Conservation (phyloP, 37 sponge, comb jelly and placozoan species). For the Cliona cf. orientalis region DNA sequence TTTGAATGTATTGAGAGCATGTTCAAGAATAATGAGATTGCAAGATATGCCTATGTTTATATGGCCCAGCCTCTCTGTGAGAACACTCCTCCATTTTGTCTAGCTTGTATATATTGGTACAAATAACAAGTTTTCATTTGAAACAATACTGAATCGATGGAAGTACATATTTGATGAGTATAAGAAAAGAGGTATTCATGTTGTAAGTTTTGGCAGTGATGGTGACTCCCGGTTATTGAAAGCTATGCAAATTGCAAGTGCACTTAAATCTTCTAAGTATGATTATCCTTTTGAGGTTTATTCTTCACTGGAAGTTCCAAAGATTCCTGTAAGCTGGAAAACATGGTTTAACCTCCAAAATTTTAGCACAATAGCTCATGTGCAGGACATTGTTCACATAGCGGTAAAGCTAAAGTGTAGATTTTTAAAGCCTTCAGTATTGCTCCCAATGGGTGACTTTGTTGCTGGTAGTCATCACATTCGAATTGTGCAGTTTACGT, state of each 20-base stretch:
- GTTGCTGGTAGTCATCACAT: constrained; percentile 41
- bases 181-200: constrained; percentile 36
- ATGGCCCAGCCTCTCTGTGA: constrained; percentile 55
- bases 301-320: background rate
- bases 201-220: constrained; percentile 48
- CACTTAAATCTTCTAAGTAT: background rate
- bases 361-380: constrained; percentile 23
- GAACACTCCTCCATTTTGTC: constrained; percentile 37
- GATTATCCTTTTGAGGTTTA: no score
- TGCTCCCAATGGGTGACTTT: constrained; percentile 45
- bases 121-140: constrained; percentile 45
- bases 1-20: constrained; percentile 41
- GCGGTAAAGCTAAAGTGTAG: constrained; percentile 44
- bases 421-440: constrained; percentile 44
- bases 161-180: constrained; percentile 43
- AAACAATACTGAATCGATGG: constrained; percentile 36
- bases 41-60: constrained; percentile 69
- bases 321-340: constrained; percentile 40
- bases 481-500: constrained; percentile 3
- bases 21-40: constrained; percentile 14
- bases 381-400: constrained; percentile 58
- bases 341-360: constrained; percentile 43
- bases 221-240: constrained; percentile 53
- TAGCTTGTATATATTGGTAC: constrained; percentile 63
- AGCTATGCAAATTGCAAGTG: constrained; percentile 32